These are phyloP conservation scores for Chaunax sp. DNA, from an alignment of 2,797 vertebrate species.

Conservation along the genomic window DNA sequence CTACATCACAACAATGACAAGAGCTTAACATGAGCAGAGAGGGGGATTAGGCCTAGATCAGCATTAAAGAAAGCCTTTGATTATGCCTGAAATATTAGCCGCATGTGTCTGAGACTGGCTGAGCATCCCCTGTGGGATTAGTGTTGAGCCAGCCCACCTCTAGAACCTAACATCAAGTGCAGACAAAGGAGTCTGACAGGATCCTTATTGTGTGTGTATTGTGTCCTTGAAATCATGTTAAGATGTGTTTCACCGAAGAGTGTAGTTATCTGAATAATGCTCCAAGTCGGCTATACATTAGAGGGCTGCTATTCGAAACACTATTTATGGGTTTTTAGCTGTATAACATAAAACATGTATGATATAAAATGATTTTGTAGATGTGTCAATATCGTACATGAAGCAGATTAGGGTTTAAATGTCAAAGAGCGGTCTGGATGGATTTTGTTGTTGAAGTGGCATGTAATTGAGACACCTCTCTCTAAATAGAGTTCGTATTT, in stretches of 20 bases:
- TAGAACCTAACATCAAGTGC: conserved; percentile 51
- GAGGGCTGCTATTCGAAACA: neutral
- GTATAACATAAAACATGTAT: neutral
- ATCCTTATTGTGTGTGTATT: conserved; percentile 31
- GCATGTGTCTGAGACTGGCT: conserved; percentile 59
- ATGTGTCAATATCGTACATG: neutral
- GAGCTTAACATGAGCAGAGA: conserved; percentile 23
- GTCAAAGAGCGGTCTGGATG: neutral
- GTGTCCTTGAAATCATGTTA: conserved; percentile 35
- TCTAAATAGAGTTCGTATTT: conserved; percentile 40
- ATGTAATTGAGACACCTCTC: conserved; percentile 8
- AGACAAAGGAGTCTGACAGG: conserved; percentile 62
- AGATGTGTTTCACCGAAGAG: conserved; percentile 25
- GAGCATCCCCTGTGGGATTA: conserved; percentile 71
- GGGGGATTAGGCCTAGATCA: conserved; percentile 57
- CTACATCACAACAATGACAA: conserved; percentile 52
- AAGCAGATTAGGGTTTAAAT: neutral
- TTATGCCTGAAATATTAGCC: conserved; percentile 74
- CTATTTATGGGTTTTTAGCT: neutral
- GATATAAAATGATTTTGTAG: neutral
- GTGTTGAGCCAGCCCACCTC: conserved; percentile 67
- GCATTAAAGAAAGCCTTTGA: conserved; percentile 76
- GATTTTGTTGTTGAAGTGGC: neutral
- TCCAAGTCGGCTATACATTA: neutral
- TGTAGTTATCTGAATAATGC: conserved; percentile 17